Conservation (phyloP, 2,888 invertebrate species). For the Cancer borealis region DNA sequence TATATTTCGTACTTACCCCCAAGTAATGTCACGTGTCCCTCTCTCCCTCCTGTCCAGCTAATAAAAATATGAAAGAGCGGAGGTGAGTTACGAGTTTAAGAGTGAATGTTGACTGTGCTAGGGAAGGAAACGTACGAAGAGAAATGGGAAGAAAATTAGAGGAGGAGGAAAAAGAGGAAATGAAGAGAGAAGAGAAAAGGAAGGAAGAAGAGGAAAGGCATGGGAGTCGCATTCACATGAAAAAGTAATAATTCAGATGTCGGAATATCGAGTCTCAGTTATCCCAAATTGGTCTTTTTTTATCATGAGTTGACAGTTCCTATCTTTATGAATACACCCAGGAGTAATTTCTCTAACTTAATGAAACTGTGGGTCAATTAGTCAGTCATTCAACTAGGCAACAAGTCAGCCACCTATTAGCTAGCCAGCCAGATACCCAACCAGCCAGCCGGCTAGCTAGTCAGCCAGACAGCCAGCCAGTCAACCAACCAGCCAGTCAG, state of each 20-base stretch:
- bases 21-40: conserved; percentile 4
- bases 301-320: not conserved
- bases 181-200: not conserved
- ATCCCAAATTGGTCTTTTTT: not conserved
- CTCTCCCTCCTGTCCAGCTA: not conserved
- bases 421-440: not conserved
- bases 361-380: not conserved
- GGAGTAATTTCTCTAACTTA: not conserved
- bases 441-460: not conserved
- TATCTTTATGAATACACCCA: not conserved
- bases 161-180: not conserved
- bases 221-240: not conserved
- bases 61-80: conserved; percentile 12
- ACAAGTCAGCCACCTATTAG: not conserved
- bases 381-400: not conserved
- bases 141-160: not conserved
- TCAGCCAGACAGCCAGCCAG: not conserved
- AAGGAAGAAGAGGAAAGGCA: not conserved
- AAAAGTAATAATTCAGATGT: not conserved
- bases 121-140: not conserved
- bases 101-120: not conserved
- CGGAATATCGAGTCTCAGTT: not conserved
- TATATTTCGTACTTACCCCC: not conserved
- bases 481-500: not conserved
- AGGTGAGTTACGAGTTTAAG: not conserved